phyloP scores from a whole-genome alignment of 2,113 vertebrate species.

The Fregetta grallaria region DNA sequence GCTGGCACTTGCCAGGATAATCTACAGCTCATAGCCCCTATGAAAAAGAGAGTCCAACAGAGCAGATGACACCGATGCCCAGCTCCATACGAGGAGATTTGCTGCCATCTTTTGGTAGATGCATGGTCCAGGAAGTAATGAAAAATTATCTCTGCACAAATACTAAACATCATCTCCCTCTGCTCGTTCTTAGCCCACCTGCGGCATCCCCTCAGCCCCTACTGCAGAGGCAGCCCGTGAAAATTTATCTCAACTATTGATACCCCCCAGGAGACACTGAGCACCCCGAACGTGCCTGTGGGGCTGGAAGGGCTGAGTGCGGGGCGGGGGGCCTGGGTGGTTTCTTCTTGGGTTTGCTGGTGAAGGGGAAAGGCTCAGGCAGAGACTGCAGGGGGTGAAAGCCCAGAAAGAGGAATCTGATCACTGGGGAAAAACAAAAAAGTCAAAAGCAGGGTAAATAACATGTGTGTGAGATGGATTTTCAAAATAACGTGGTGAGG shows the following conservation, averaged over 20 bases:
- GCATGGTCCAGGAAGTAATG: neutral
- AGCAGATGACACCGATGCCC: neutral
- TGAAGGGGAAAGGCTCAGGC: neutral
- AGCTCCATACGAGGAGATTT: neutral
- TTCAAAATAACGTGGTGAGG: neutral
- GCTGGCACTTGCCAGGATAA: neutral
- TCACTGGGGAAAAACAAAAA: neutral
- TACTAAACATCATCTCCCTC: neutral
- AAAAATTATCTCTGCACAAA: neutral
- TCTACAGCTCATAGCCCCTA: neutral
- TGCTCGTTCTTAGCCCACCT: neutral
- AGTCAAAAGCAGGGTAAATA: neutral
- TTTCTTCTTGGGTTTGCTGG: neutral
- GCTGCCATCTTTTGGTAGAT: constrained; percentile 66
- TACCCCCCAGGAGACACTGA: neutral
- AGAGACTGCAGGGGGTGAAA: neutral
- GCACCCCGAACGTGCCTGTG: accelerated
- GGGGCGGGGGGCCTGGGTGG: neutral
- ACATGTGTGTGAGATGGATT: neutral
- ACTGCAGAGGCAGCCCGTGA: neutral
- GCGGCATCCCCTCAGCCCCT: neutral
- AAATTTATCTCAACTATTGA: neutral
- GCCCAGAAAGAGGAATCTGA: neutral
- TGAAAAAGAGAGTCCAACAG: neutral
- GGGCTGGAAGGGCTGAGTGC: neutral